phyloP scores from a whole-genome alignment of 2,888 invertebrate species.

The Ptychoptera albimana region DNA sequence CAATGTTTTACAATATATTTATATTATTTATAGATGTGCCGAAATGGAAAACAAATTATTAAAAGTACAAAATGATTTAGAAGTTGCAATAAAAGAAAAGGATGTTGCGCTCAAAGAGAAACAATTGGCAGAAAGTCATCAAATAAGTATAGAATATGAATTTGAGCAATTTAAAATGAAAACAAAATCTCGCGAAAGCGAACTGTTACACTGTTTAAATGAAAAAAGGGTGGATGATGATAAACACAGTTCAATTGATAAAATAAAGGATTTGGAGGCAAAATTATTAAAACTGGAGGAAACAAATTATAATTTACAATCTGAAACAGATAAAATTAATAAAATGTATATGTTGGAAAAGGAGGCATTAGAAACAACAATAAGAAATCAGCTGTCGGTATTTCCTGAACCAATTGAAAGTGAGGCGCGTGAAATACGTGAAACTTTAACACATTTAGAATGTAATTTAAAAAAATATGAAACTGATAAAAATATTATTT shows the following conservation, averaged over 20 bases:
- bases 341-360: not conserved
- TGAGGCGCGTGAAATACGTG: not conserved
- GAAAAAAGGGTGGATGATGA: conserved; percentile 20
- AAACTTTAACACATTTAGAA: not conserved
- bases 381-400: conserved; percentile 5
- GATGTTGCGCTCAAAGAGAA: conserved; percentile 15
- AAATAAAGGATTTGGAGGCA: conserved; percentile 13
- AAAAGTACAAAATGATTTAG: conserved; percentile 17
- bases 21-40: conserved; percentile 10
- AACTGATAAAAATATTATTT: too few relatives aligned
- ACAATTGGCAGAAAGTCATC: conserved; percentile 6
- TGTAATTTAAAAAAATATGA: too few relatives aligned
- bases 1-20: not conserved
- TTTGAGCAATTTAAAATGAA: conserved; percentile 36
- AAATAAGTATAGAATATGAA: conserved; percentile 30
- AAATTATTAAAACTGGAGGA: conserved; percentile 25
- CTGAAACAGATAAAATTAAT: conserved; percentile 7
- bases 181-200: conserved; percentile 36
- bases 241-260: not conserved
- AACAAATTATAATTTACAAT: conserved; percentile 21
- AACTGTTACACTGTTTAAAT: conserved; percentile 33
- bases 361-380: conserved; percentile 6
- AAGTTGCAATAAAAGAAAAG: conserved; percentile 16
- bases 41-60: conserved; percentile 33
- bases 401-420: not conserved